Evolutionary conservation across 1,140 invertebrate genomes (phyloP).

Genomic region (Temnothorax longispinosus): DNA sequence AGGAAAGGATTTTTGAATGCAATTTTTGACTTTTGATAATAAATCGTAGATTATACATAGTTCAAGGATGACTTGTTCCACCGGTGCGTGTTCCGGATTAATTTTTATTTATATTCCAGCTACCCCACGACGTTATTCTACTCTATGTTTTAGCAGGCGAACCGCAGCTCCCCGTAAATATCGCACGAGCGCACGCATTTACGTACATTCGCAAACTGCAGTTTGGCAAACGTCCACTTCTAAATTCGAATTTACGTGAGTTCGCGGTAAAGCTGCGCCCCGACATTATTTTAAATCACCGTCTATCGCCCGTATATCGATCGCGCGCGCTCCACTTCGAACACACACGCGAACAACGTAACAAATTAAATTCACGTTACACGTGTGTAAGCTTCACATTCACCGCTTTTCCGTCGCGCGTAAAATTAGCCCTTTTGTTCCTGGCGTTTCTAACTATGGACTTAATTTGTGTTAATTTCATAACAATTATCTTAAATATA

Average conservation of each 20-base stretch:
- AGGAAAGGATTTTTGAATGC: background rate
- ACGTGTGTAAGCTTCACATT: conserved; percentile 9
- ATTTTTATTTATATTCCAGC: conserved; percentile 55
- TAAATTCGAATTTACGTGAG: conserved; percentile 61
- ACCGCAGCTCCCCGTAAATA: conserved; percentile 56
- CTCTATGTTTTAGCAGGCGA: conserved; percentile 19
- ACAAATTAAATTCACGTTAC: conserved; percentile 52
- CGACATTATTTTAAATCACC: conserved; percentile 61
- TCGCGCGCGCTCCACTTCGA: conserved; percentile 34
- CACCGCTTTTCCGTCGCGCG: background rate
- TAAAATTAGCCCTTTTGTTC: conserved; percentile 25
- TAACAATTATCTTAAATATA: background rate
- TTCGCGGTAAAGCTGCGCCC: conserved; percentile 51
- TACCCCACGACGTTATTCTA: conserved; percentile 5
- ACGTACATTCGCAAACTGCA: conserved; percentile 57
- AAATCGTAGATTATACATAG: conserved; percentile 14
- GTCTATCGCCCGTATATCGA: conserved; percentile 58
- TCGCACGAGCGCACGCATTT: conserved; percentile 48
- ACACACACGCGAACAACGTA: conserved; percentile 30
- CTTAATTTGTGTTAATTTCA: background rate
- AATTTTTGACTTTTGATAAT: conserved; percentile 20
- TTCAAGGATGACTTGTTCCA: background rate
- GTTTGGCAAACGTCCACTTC: conserved; percentile 62
- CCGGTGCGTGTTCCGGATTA: background rate
- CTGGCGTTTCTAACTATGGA: background rate